phyloP scores from a whole-genome alignment of 2,113 vertebrate species.

The Anhinga rufa region DNA sequence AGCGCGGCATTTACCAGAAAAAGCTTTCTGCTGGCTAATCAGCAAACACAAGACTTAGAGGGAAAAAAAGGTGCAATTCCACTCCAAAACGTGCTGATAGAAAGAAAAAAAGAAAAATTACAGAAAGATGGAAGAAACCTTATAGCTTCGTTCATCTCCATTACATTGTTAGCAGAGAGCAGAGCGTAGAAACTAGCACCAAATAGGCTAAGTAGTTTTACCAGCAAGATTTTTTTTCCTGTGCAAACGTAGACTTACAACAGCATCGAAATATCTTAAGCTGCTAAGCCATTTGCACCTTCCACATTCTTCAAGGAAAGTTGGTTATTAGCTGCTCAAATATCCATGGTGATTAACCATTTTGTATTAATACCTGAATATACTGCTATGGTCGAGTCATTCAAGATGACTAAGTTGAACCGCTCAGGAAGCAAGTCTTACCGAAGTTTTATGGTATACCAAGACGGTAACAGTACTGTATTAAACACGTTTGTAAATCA shows the following conservation, averaged over 20 bases:
- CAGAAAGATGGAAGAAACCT: not conserved
- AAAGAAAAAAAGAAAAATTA: not conserved
- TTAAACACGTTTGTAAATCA: constrained; percentile 22
- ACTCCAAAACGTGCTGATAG: not conserved
- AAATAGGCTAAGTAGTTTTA: not conserved
- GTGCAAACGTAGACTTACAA: not conserved
- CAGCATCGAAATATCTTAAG: not conserved
- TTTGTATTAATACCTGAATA: not conserved
- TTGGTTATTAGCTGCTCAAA: not conserved
- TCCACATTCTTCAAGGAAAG: not conserved
- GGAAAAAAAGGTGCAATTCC: not conserved
- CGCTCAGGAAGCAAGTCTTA: not conserved
- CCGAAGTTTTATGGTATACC: constrained; percentile 11
- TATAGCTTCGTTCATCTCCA: not conserved
- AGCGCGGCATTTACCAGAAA: not conserved
- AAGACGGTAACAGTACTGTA: not conserved
- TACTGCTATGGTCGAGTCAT: not conserved
- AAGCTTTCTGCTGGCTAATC: not conserved
- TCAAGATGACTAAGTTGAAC: constrained; percentile 9
- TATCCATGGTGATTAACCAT: not conserved
- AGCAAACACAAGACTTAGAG: not conserved
- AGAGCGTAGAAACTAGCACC: not conserved
- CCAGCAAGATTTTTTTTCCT: not conserved
- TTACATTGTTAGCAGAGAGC: not conserved
- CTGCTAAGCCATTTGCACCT: not conserved